Evolutionary conservation across 2,113 vertebrate species (phyloP).

Genomic region (Nannobrachium achirus): DNA sequence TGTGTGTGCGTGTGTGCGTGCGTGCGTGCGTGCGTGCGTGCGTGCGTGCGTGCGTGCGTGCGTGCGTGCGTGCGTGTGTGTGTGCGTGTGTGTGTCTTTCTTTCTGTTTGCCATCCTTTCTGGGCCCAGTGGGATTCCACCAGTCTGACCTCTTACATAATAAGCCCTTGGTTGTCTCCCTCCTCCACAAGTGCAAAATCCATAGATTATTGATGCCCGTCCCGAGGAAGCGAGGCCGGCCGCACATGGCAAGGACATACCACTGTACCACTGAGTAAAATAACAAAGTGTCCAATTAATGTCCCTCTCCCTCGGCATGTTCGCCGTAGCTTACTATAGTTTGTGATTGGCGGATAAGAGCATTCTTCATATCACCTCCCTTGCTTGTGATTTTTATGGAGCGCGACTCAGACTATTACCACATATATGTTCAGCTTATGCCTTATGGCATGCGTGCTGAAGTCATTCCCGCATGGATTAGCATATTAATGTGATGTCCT

Average conservation of each 20-base stretch:
- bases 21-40: neutral
- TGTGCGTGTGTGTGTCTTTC: too few relatives aligned
- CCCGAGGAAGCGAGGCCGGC: slow-evolving; percentile 7
- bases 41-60: neutral
- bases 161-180: slow-evolving; percentile 55
- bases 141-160: slow-evolving; percentile 57
- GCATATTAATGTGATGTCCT: slow-evolving; percentile 70
- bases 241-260: slow-evolving; percentile 44
- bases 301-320: neutral
- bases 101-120: slow-evolving; percentile 25
- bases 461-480: slow-evolving; percentile 65
- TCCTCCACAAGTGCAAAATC: slow-evolving; percentile 38
- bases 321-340: too few relatives aligned
- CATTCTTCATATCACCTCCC: slow-evolving; percentile 8
- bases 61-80: neutral
- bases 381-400: slow-evolving; percentile 33
- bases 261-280: neutral
- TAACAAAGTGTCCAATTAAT: neutral
- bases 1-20: neutral
- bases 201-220: slow-evolving; percentile 68
- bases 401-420: slow-evolving; percentile 26
- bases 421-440: slow-evolving; percentile 47
- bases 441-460: slow-evolving; percentile 35
- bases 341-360: neutral
- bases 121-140: slow-evolving; percentile 25